phyloP scores from a whole-genome alignment of 2,888 invertebrate genomes.

The Epinotia ramella region DNA sequence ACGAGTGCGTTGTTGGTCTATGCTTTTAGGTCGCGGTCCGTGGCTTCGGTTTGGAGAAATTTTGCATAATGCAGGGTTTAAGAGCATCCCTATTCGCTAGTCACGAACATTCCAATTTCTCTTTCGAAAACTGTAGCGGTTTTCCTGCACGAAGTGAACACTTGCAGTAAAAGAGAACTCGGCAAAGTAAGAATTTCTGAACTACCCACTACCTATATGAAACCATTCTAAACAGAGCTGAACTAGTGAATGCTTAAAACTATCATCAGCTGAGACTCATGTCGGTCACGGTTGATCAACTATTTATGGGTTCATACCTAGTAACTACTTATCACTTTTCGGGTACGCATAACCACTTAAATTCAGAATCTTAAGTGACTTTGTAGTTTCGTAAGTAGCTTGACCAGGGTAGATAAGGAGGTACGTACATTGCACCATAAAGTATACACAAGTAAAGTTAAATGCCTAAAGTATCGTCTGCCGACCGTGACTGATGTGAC shows the following conservation, averaged over 20 bases:
- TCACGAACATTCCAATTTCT: conserved; percentile 24
- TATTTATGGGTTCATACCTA: too few relatives aligned
- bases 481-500: not conserved
- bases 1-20: not conserved
- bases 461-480: not conserved
- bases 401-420: too few relatives aligned
- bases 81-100: conserved; percentile 17
- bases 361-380: too few relatives aligned
- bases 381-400: too few relatives aligned
- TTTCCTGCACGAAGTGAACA: not conserved
- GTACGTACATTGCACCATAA: not conserved
- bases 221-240: too few relatives aligned
- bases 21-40: conserved; percentile 9
- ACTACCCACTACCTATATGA: too few relatives aligned
- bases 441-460: not conserved
- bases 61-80: conserved; percentile 36
- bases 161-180: conserved; percentile 10
- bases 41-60: conserved; percentile 1
- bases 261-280: too few relatives aligned
- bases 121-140: conserved; percentile 9
- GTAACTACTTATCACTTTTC: too few relatives aligned
- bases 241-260: too few relatives aligned
- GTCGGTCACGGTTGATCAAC: too few relatives aligned
- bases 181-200: not conserved
- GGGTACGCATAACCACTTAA: too few relatives aligned